Percentiles rank a stretch among this genome's conserved stretches.
Evolutionary conservation across 2,888 invertebrate species (phyloP).

Genomic region (Raillietiella orientalis): DNA sequence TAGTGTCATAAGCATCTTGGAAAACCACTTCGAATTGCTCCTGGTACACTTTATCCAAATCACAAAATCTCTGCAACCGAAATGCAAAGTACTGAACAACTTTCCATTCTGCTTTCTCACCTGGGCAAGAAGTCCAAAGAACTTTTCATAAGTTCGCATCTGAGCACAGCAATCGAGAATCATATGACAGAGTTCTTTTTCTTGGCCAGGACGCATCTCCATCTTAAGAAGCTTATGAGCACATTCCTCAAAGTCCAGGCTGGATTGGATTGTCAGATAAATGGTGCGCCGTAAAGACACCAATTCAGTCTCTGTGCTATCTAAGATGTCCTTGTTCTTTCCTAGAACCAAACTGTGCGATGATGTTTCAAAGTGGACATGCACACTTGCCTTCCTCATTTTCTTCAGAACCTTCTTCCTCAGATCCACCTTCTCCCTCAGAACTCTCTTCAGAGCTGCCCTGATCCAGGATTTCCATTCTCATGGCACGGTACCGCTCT

Average conservation of each 20-base stretch:
- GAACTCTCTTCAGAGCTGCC: slow-evolving; percentile 12
- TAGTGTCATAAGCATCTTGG: slow-evolving; percentile 66
- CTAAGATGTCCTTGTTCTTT: slow-evolving; percentile 26
- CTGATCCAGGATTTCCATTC: slow-evolving; percentile 38
- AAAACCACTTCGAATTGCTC: slow-evolving; percentile 82
- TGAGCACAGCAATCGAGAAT: slow-evolving; percentile 96
- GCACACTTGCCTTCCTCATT: slow-evolving; percentile 18
- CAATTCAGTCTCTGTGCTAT: slow-evolving; percentile 86
- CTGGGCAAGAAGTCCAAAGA: slow-evolving; percentile 78
- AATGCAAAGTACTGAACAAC: slow-evolving; percentile 4
- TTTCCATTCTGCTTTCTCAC: slow-evolving; percentile 10
- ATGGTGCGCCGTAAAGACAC: slow-evolving; percentile 72
- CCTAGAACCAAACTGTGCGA: slow-evolving; percentile 3
- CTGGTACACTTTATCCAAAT: slow-evolving; percentile 68
- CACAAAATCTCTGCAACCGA: slow-evolving; percentile 34
- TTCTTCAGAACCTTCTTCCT: slow-evolving; percentile 18
- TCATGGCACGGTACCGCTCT: slow-evolving; percentile 64
- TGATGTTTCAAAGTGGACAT: too few relatives aligned
- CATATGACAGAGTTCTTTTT: slow-evolving; percentile 93
- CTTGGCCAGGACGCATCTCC: slow-evolving; percentile 83
- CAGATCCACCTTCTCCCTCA: slow-evolving; percentile 9
- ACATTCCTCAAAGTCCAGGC: slow-evolving; percentile 94
- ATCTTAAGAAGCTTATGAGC: slow-evolving; percentile 94
- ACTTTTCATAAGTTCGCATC: slow-evolving; percentile 90
- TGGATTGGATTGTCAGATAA: slow-evolving; percentile 89